Base-by-base conservation (phyloP, 2,888 invertebrate species). In the Campoletis raptor region DNA sequence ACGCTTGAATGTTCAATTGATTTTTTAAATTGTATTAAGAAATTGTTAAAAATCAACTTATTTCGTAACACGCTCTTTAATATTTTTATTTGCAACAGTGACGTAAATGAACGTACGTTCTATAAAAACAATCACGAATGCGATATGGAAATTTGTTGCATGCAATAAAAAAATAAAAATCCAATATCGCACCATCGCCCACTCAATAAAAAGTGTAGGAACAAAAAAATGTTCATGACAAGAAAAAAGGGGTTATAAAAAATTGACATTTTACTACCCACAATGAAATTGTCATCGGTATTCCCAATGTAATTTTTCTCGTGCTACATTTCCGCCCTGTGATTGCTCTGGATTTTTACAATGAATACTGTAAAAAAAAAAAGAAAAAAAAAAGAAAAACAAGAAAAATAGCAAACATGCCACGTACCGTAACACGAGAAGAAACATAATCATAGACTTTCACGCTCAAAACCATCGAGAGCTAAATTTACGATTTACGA, bases 201-300 rank as follows among this genome's bases (percentile, higher is more conserved):
- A 57, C 24, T 24, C 5, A 10, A 21, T 57, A 3, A 9, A 24
- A 57, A 57, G 10, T 57, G 54, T 2, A 24, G 24, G 10, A 10
- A 57, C 10, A 24, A 57, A 57, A 54, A 21, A 57, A 10, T 9
- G 54, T 45, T 9, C 10, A 45, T 45, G 21, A 8, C 1, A 7
- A n/a, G 3, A 21, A 18, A 52, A 52, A 18, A 52, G 1, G 9
- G 12, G 1, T 24, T 4, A 21, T 57, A 57, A 61, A 61, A 30
- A 61, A 61, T 61, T 0, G 30, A 4, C 30, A 30, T 6, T 61
- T 61, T 1, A 15, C 30, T 30, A 15, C 30, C 3, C 61, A 61
- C 15, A 30, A 61, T 61, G 61, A 61, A 61, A 61, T 30, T 61
- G 61, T 61, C 61, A 61, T 61, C 30, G 9, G 57, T 12, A 57